Percentiles rank a stretch among this genome's conserved stretches.
Evolutionary conservation across 1,140 invertebrate species (phyloP).

Genomic region (Drosophila serrata): DNA sequence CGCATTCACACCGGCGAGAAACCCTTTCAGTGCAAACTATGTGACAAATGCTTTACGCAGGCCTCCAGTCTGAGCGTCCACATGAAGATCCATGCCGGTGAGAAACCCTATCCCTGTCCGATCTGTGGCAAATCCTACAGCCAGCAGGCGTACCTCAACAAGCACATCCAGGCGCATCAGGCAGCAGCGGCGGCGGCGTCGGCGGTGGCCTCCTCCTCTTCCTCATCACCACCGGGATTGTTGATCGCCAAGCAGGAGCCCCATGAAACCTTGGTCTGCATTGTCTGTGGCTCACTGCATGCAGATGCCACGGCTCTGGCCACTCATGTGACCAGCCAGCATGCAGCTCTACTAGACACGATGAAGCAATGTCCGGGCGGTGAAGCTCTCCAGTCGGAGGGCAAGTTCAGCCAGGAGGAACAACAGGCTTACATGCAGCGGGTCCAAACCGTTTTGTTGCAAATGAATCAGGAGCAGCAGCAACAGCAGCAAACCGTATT

Average conservation of each 20-base stretch:
- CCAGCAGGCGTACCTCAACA: slow-evolving; percentile 83
- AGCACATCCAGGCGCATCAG: slow-evolving; percentile 78
- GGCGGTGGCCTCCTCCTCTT: neutral
- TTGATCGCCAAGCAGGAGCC: slow-evolving; percentile 26
- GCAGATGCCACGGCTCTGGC: slow-evolving; percentile 74
- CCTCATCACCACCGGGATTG: neutral
- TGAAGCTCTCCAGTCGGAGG: neutral
- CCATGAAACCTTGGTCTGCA: slow-evolving; percentile 73
- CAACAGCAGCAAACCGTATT: slow-evolving; percentile 3
- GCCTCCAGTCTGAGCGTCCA: slow-evolving; percentile 88
- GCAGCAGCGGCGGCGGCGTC: slow-evolving; percentile 3
- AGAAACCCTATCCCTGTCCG: slow-evolving; percentile 81
- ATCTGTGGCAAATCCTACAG: slow-evolving; percentile 85
- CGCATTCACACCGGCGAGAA: slow-evolving; percentile 88
- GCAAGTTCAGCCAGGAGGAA: slow-evolving; percentile 58
- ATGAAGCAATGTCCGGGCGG: slow-evolving; percentile 52
- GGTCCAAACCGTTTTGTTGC: slow-evolving; percentile 67
- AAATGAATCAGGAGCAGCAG: slow-evolving; percentile 75
- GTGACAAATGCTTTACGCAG: slow-evolving; percentile 88
- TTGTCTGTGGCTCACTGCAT: slow-evolving; percentile 77
- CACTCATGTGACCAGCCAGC: slow-evolving; percentile 73
- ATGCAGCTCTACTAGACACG: slow-evolving; percentile 71
- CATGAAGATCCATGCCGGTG: slow-evolving; percentile 87
- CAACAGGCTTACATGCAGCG: slow-evolving; percentile 71
- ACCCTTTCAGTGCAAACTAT: slow-evolving; percentile 87